Conservation (phyloP, 2,888 invertebrate genomes). For the Bembecia ichneumoniformis region DNA sequence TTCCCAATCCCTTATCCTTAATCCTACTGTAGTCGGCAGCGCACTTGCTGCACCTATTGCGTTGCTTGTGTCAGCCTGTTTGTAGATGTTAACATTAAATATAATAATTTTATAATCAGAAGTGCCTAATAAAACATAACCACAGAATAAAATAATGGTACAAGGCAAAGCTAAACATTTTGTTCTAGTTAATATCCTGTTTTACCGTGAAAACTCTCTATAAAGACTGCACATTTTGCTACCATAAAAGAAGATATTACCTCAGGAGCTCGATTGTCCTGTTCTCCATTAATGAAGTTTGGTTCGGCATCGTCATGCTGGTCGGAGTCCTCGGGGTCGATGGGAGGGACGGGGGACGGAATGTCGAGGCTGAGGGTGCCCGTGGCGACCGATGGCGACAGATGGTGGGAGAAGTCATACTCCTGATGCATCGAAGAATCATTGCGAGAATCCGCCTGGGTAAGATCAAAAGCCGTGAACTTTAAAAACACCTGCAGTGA, state of each 20-base stretch:
- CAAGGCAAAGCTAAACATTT: too few species aligned
- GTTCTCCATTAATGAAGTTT: conserved; percentile 17
- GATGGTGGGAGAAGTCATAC: conserved; percentile 63
- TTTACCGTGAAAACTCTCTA: too few species aligned
- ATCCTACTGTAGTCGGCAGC: too few species aligned
- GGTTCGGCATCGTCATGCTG: conserved; percentile 29
- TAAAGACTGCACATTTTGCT: neutral
- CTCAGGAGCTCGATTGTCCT: conserved; percentile 28
- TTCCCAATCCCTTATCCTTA: too few species aligned
- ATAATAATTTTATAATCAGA: too few species aligned
- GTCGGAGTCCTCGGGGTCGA: conserved; percentile 31
- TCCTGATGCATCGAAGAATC: conserved; percentile 74
- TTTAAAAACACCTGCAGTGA: too few species aligned
- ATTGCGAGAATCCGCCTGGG: conserved; percentile 71
- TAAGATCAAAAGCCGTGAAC: conserved; percentile 3
- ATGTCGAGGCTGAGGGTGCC: conserved; percentile 54
- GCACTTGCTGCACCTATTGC: too few species aligned
- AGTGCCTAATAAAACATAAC: too few species aligned
- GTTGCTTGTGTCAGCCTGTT: too few species aligned
- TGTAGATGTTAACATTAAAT: too few species aligned
- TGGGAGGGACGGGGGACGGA: conserved; percentile 60
- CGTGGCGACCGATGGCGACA: conserved; percentile 54
- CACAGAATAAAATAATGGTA: too few species aligned
- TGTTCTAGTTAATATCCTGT: too few species aligned
- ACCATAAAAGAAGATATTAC: conserved; percentile 13